Conservation (phyloP, 2,888 invertebrate genomes). For the Ophion obscuratus region DNA sequence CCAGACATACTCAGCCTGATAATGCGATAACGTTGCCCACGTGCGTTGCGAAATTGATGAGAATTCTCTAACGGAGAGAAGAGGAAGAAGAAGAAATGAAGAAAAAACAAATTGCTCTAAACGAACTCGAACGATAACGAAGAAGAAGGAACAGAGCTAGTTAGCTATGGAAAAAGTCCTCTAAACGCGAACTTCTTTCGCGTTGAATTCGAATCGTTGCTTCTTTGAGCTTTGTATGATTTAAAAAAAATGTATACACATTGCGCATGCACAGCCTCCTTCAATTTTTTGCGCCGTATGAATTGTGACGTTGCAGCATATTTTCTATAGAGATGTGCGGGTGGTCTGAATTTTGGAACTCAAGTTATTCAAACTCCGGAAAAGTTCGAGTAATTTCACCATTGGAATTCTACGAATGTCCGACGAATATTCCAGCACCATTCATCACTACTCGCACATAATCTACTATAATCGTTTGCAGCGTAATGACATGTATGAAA, state of each 20-base stretch:
- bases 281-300: slow-evolving; percentile 32
- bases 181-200: too few species aligned
- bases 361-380: slow-evolving; percentile 3
- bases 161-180: slow-evolving; percentile 58
- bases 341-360: slow-evolving; percentile 39
- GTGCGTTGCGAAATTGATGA: slow-evolving; percentile 41
- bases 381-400: not conserved
- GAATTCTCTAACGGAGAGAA: slow-evolving; percentile 26
- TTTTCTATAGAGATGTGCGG: slow-evolving; percentile 6
- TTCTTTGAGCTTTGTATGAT: slow-evolving; percentile 3
- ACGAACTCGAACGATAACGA: slow-evolving; percentile 43
- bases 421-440: not conserved
- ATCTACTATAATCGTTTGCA: slow-evolving; percentile 5
- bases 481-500: slow-evolving; percentile 39
- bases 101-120: slow-evolving; percentile 34
- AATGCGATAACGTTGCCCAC: slow-evolving; percentile 22
- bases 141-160: slow-evolving; percentile 39
- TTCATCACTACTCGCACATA: slow-evolving; percentile 1
- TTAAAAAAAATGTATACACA: slow-evolving; percentile 41
- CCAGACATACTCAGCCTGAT: slow-evolving; percentile 15
- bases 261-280: slow-evolving; percentile 69
- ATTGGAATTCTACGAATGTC: not conserved
- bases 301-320: slow-evolving; percentile 17
- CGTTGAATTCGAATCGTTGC: too few species aligned
- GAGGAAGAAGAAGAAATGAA: slow-evolving; percentile 12